Evolutionary conservation across 37 sponge, comb jelly and placozoan genomes (phyloP), one percentile per base, ranked within the genome.

Genomic region (Trichoplax adhaerens): DNA sequence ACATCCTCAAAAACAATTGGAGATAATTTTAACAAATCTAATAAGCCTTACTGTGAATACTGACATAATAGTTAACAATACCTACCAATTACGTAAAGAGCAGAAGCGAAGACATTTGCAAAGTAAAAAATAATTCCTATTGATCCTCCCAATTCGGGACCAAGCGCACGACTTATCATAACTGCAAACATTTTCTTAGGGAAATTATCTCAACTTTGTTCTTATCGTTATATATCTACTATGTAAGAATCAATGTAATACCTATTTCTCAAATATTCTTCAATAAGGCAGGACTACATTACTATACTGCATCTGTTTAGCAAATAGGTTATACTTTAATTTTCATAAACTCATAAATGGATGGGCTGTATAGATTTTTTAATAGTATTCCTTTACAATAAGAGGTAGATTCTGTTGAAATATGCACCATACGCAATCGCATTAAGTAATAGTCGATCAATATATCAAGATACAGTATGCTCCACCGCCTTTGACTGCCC

Each of bases 111-210:
- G 8, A 98, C 68, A 53, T 98, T 92, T 47, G 99, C 99, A 52
- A 86, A 64, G 73, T 83, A 91, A 87, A 98, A 98, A 61, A 98
- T 86, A 68, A 92, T 80, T 62, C 99, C 99, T 53, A 98, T 81
- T 50, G 99, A 84, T 1, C 99, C 99, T 48, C 99, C 99, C 66
- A 97, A 91, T 84, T 97, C 99, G 1, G 99, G 99, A 3, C 99
- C 99, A 63, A 93, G 72, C 1, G 94, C 83, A 50, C 94, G 58
- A 66, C 94, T 92, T 55, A 92, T 92, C 89, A 92, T 88, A 71
- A 90, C 91, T 90, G 55, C 54, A 12, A n/a, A 55, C 50, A 55
- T 29, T 29, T 29, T 29, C 29, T 29, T 29, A 29, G 29, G 29
- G 29, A 29, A 29, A 29, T 29, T 29, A 29, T 29, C 29, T 29